Conservation (phyloP, 1,140 invertebrate species). For the Drosophila novamexicana region DNA sequence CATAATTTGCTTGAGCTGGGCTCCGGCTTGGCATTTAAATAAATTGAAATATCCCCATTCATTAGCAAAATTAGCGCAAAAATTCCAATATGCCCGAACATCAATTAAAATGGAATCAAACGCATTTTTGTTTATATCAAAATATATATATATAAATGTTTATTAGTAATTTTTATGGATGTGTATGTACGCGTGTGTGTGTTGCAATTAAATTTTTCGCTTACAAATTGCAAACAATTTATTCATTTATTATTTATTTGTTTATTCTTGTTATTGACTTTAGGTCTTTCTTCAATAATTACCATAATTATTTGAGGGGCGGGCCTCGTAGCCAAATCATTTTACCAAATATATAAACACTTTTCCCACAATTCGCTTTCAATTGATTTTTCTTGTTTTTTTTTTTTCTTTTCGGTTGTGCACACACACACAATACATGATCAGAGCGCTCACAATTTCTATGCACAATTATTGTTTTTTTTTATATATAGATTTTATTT, state of each 20-base stretch:
- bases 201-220: conserved; percentile 30
- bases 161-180: conserved; percentile 65
- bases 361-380: conserved; percentile 8
- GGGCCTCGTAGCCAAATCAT: conserved; percentile 21
- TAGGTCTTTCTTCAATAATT: conserved; percentile 30
- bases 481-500: conserved; percentile 20
- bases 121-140: conserved; percentile 50
- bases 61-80: conserved; percentile 37
- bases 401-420: conserved; percentile 41
- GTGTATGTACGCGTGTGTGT: conserved; percentile 11
- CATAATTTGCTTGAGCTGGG: conserved; percentile 50
- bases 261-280: conserved; percentile 38
- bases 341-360: conserved; percentile 24
- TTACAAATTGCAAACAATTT: conserved; percentile 47
- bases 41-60: conserved; percentile 48
- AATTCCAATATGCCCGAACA: conserved; percentile 3
- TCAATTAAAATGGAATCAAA: conserved; percentile 47
- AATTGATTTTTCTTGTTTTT: conserved; percentile 20
- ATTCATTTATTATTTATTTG: conserved; percentile 22
- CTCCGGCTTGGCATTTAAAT: conserved; percentile 28
- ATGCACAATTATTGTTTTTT: conserved; percentile 58
- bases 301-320: conserved; percentile 18
- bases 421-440: conserved; percentile 28
- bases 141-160: conserved; percentile 61
- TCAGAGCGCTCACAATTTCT: conserved; percentile 21